Base-by-base conservation (phyloP, 2,888 invertebrate species). In the Tortricodes alternella region DNA sequence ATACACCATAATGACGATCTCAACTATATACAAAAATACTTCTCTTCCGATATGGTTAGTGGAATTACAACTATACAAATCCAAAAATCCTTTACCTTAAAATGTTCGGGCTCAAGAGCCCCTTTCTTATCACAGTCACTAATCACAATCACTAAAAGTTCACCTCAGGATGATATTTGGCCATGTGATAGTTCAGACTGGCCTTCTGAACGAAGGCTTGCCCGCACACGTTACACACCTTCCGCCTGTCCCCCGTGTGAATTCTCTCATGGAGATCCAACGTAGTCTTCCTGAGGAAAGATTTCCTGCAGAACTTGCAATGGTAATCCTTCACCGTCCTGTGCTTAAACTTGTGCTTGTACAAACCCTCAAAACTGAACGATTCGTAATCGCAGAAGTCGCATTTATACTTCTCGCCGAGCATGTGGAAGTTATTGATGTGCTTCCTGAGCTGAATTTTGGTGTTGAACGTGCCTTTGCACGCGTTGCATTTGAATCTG, bases 161-260 rank as follows among this genome's bases (percentile, higher is more conserved):
- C 0, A 85, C 85, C n/a, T 73, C 82, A 0, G 89, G 88, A 58
- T 89, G 89, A 46, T 88, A 81, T 37, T 86, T 90, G 0, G 76
- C 66, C 89, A 89, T 88, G 29, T 89, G 88, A 60, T 86, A 89
- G 59, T 89, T 89, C 57, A 87, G 62, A 57, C 89, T 89, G 0
- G 89, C 85, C 60, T 89, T 89, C 60, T 89, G 88, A 0, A 88
- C 88, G 53, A 89, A 91, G 29, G 87, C 85, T 53, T 89, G 84
- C 0, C 85, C 78, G 44, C 89, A 89, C 0, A 75, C 73, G 0
- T 59, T 63, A 57, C 89, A 89, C 0, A 84, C 76, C 51, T 88
- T 85, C 60, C 80, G 66, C 32, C 78, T 69, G 23, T 89, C 89
- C 0, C 83, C 88, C 0, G 86, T 89, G 23, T 90, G 89, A 0